Evolutionary conservation across 2,797 vertebrate species (phyloP).

Genomic region (Rhadinocentrus ornatus): DNA sequence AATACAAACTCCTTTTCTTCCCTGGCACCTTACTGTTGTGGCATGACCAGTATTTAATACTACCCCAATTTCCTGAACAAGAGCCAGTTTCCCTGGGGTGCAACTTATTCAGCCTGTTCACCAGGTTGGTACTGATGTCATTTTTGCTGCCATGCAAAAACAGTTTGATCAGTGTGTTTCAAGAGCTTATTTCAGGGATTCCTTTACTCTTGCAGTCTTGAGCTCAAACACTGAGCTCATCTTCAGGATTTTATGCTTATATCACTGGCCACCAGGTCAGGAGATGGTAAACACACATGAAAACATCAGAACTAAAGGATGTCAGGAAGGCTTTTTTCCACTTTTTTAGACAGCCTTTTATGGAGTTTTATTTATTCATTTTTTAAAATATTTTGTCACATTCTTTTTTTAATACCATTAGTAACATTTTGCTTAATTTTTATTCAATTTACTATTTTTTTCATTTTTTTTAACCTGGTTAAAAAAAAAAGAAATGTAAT

Average conservation of each 20-base stretch:
- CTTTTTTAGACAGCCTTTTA: no score
- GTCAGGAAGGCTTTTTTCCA: no score
- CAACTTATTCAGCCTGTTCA: not conserved
- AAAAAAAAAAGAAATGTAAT: no score
- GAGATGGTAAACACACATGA: not conserved
- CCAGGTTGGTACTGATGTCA: no score
- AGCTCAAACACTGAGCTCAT: not conserved
- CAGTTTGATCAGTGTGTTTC: no score
- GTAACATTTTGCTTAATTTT: no score
- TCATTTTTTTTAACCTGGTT: not conserved
- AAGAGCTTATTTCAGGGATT: not conserved
- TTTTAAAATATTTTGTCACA: no score
- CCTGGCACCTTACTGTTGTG: not conserved
- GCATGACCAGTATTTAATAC: not conserved
- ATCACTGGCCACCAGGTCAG: not conserved
- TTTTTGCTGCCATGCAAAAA: no score
- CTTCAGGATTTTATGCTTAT: not conserved
- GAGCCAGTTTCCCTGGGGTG: not conserved
- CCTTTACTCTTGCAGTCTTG: not conserved
- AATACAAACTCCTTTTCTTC: not conserved
- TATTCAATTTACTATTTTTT: slow-evolving; percentile 7
- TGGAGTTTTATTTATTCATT: no score
- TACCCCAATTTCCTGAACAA: no score
- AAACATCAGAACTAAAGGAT: not conserved
- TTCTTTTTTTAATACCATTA: no score